Base-by-base conservation (phyloP, 2,113 vertebrate genomes). In the Suncus etruscus region DNA sequence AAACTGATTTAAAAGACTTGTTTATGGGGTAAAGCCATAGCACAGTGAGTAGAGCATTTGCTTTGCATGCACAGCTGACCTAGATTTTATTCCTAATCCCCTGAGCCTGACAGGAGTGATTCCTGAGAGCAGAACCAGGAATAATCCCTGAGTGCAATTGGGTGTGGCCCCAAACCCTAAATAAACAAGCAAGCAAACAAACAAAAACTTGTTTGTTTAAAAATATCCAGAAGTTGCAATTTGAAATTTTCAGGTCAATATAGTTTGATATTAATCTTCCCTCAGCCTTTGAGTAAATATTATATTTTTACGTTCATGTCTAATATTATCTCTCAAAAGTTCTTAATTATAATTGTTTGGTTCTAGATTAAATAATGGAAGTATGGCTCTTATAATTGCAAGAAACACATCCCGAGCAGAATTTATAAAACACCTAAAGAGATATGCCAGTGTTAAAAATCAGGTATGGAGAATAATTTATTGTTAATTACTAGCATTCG, bases 381-480 rank as follows among this genome's bases (percentile, higher is more conserved):
- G 98, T 86, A 98, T 99, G 95, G 97, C 98, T 3, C 97, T 99
- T 96, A 98, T 98, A 70, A 94, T 98, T 74, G 99, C 98, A 47
- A 97, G 96, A 90, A 98, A 99, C 92, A 98, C 99, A 83, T 99
- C 99, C 96, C 98, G 98, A 94, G 96, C 98, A 89, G 98, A 99
- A 93, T 99, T 99, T 97, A 96, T 99, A 97, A 99, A 98, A 95
- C 99, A 99, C 89, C 98, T 99, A 96, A 99, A 99, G 97, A 98
- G 98, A 97, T 99, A 99, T 0, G 91, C 96, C 94, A 97, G 97
- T 89, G 45, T 94, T 61, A 98, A 98, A 95, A 97, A 98, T 91
- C 98, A 98, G 98, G 98, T 98, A 97, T 81, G 2, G 4, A 75
- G 58, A 88, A 91, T 81, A 11, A 84, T 0, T 90, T 95, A 87